Evolutionary conservation across 2,888 invertebrate genomes (phyloP), one percentile per base, ranked within the genome.

Genomic region (Tinea semifulvella): DNA sequence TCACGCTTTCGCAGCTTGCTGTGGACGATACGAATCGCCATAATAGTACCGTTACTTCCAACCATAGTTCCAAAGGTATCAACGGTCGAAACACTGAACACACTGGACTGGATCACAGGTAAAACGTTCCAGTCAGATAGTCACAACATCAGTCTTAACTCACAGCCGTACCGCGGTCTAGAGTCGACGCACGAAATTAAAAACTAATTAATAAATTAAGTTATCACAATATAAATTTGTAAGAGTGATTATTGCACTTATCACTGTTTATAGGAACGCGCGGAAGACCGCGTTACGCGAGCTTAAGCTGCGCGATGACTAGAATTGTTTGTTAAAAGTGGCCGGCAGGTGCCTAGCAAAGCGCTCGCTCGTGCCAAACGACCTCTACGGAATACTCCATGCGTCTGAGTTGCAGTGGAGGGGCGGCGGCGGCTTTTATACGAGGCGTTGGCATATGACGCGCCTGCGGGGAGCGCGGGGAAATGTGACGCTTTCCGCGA

Each of bases 21-120:
- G 87, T 91, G 91, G 82, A 92, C 92, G 88, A 92, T 89, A 82
- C 92, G 92, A 74, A 92, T 90, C 74, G 92, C 91, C 81, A 90
- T 89, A 88, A 92, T 87, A 68, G 90, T 90, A 74, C 90, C 90
- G 82, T 90, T 90, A 81, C 87, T 90, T 76, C 91, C 91, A 76
- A 92, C 91, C 91, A 92, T 91, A 65, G 85, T 87, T 65, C 60
- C 58, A 55, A 73, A 69, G 51, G 68, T 66, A 65, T 62, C 69
- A 52, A 70, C 67, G 67, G 69, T 76, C 76, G 71, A 72, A 72
- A 68, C 70, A 72, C 67, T 65, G 63, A 68, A 67, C 63, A 66
- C 76, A 77, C 75, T 75, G 69, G 79, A 67, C 54, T 75, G 73
- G 59, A 68, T 74, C 70, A 76, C 75, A 63, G 79, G 74, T 64